Base-by-base conservation (phyloP, 2,797 vertebrate genomes). In the Sebastes minor region DNA sequence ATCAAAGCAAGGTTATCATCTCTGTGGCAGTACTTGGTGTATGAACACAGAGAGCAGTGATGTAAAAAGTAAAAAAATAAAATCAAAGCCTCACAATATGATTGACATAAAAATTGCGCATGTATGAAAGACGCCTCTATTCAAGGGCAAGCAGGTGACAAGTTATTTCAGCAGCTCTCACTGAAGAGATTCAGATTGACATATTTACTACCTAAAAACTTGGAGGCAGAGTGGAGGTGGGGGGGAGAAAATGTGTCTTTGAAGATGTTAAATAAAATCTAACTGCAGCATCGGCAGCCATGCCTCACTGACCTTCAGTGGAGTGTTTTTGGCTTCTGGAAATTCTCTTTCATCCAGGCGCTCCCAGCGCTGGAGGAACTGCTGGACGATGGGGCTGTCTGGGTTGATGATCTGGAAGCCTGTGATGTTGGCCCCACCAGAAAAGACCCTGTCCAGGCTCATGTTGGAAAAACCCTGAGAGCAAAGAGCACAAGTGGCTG, bases 361-460 rank as follows among this genome's bases (percentile, higher is more conserved):
- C 92, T 98, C 96, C 98, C 98, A 99, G 89, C 98, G 97, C 83
- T 99, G 98, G 76, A 99, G 95, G 91, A 99, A 99, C 92, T 99
- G 98, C 93, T 98, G 98, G 80, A 99, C 98, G 83, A 99, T 96
- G 56, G 97, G 95, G 88, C 97, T 99, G 90, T 98, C 97, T 23
- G 96, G 97, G 95, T 96, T 99, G 93, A 99, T 97, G 92, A 99
- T 99, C 95, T 99, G 98, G 92, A 99, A 99, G 86, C 98, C 97
- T 76, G 98, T 99, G 80, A 99, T 93, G 77, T 99, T 99, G 88
- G 98, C 98, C 80, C 98, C 98, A 57, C 98, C 98, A 10, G 97
- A 96, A 90, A 98, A 96, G 57, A 99, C 97, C 91, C 95, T 97
- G 87, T 99, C 98, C 91, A 99, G 93, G 78, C 96, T 97, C 89